These are phyloP conservation scores for Leptinotarsa undecemlineata DNA, from an alignment of 1,140 invertebrate genomes.

Conservation along the genomic window DNA sequence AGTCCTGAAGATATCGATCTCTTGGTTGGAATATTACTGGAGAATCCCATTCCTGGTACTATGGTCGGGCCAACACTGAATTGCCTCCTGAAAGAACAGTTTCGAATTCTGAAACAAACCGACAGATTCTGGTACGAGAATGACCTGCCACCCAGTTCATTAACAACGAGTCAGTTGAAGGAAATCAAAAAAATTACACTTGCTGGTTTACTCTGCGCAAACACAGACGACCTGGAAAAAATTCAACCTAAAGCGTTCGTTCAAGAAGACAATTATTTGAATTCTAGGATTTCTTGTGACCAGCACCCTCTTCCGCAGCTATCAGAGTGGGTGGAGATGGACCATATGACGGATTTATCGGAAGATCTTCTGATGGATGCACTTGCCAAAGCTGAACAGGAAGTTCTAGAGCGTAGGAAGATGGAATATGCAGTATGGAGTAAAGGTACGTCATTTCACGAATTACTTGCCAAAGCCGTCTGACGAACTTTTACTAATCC, in stretches of 20 bases:
- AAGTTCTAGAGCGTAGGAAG: slow-evolving; percentile 70
- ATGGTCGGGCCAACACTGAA: slow-evolving; percentile 85
- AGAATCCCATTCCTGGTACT: slow-evolving; percentile 77
- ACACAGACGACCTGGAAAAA: slow-evolving; percentile 66
- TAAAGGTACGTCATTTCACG: slow-evolving; percentile 54
- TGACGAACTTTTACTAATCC: too few relatives aligned
- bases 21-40: slow-evolving; percentile 81
- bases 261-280: slow-evolving; percentile 84
- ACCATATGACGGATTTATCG: slow-evolving; percentile 57
- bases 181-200: slow-evolving; percentile 85
- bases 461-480: neutral
- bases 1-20: slow-evolving; percentile 84
- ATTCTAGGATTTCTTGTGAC: slow-evolving; percentile 77
- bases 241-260: slow-evolving; percentile 86
- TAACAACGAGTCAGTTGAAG: slow-evolving; percentile 79
- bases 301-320: slow-evolving; percentile 70
- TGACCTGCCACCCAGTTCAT: slow-evolving; percentile 86
- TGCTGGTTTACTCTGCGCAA: slow-evolving; percentile 82
- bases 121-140: slow-evolving; percentile 97
- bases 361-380: slow-evolving; percentile 66
- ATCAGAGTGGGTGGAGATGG: slow-evolving; percentile 65
- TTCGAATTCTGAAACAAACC: slow-evolving; percentile 75
- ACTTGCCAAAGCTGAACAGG: slow-evolving; percentile 73
- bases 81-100: slow-evolving; percentile 82
- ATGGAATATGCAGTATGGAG: slow-evolving; percentile 78